These are phyloP conservation scores for Melinaea marsaeus DNA, from an alignment of 2,888 invertebrate species.

Conservation along the genomic window DNA sequence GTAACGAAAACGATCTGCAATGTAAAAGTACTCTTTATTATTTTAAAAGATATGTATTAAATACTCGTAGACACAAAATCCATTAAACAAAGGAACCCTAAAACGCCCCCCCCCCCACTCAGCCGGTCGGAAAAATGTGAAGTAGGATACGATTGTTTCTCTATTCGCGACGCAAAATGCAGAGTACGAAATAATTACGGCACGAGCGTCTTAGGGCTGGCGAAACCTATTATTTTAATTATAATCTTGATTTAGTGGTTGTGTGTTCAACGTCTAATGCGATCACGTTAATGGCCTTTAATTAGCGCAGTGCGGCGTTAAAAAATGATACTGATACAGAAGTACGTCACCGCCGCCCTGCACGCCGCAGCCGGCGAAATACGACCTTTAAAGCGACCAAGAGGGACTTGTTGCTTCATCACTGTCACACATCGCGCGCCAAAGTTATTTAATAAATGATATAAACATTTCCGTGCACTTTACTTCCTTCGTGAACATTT, in stretches of 20 bases:
- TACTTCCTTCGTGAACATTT: slow-evolving; percentile 5
- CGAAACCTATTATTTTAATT: neutral
- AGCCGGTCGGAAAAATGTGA: slow-evolving; percentile 61
- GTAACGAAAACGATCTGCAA: neutral
- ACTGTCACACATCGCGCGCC: slow-evolving; percentile 54
- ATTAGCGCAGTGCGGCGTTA: no score
- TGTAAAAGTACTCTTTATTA: neutral
- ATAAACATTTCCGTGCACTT: slow-evolving; percentile 24
- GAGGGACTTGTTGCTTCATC: slow-evolving; percentile 74
- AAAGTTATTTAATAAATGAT: slow-evolving; percentile 42
- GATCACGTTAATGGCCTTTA: no score
- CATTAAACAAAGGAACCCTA: slow-evolving; percentile 34
- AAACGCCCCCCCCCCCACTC: slow-evolving; percentile 42
- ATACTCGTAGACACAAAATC: neutral
- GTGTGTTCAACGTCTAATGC: no score
- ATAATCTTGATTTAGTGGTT: no score
- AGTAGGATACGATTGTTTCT: slow-evolving; percentile 58
- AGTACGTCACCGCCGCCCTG: slow-evolving; percentile 29
- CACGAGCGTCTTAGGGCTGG: slow-evolving; percentile 39
- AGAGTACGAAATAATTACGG: slow-evolving; percentile 74
- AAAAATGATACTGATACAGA: slow-evolving; percentile 13
- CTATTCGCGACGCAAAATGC: slow-evolving; percentile 58
- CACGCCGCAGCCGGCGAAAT: slow-evolving; percentile 41
- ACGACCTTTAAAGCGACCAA: slow-evolving; percentile 63
- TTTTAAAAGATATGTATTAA: neutral